phyloP scores from a whole-genome alignment of 1,140 invertebrate species.

The Drosophila kepulauana region DNA sequence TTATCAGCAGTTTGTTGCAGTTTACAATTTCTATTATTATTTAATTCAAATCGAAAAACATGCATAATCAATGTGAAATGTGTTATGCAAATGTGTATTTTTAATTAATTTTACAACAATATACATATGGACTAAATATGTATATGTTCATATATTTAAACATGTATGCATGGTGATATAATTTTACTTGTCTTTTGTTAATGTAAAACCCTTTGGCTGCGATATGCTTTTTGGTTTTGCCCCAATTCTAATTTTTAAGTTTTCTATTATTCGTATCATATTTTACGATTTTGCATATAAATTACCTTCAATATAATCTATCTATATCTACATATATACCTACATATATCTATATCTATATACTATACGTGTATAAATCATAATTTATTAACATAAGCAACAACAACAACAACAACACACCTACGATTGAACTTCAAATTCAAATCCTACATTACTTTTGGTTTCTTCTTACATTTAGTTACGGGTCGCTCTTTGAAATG shows the following conservation, averaged over 20 bases:
- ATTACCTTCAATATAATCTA: slow-evolving; percentile 71
- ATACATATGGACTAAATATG: slow-evolving; percentile 28
- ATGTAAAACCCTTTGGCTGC: slow-evolving; percentile 51
- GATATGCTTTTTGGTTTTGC: slow-evolving; percentile 40
- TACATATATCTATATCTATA: not conserved
- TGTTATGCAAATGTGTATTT: slow-evolving; percentile 42
- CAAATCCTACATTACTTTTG: slow-evolving; percentile 61
- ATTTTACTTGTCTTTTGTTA: slow-evolving; percentile 74
- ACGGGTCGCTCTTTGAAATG: slow-evolving; percentile 59
- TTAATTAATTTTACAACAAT: slow-evolving; percentile 40
- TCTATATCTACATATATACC: not conserved
- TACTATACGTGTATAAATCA: slow-evolving; percentile 40
- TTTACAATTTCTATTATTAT: slow-evolving; percentile 61
- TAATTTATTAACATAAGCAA: slow-evolving; percentile 72
- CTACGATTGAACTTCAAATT: slow-evolving; percentile 21
- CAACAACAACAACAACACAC: not conserved
- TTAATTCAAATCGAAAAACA: slow-evolving; percentile 6
- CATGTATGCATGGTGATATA: slow-evolving; percentile 78
- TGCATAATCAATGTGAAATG: slow-evolving; percentile 24
- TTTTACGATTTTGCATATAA: slow-evolving; percentile 59
- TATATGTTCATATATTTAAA: slow-evolving; percentile 46
- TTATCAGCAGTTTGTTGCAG: slow-evolving; percentile 32
- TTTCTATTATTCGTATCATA: slow-evolving; percentile 54
- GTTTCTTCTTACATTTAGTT: slow-evolving; percentile 57
- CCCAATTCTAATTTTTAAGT: slow-evolving; percentile 48